Evolutionary conservation across 1,140 invertebrate species (phyloP).

Genomic region (Oryctes rhinoceros): DNA sequence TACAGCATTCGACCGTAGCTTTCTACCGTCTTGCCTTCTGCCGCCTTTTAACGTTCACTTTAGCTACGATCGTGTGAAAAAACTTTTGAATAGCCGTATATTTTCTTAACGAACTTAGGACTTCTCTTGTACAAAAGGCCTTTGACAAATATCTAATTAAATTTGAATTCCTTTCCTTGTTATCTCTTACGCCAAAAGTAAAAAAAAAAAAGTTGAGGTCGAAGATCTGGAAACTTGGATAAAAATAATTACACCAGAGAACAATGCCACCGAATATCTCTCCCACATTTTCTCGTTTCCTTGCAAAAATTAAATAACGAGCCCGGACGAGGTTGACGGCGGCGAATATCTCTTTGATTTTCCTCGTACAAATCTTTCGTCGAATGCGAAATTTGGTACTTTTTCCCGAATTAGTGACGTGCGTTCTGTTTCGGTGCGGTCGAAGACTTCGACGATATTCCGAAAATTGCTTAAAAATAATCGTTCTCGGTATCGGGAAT

Average conservation of each 20-base stretch:
- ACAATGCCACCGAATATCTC: constrained; percentile 2
- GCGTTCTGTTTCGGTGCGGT: not conserved
- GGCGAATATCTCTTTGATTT: constrained; percentile 6
- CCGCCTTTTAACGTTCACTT: too few relatives aligned
- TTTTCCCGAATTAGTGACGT: not conserved
- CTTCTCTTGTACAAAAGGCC: too few relatives aligned
- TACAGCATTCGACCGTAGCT: too few relatives aligned
- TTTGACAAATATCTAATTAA: too few relatives aligned
- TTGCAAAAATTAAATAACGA: constrained; percentile 27
- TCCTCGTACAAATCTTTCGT: constrained; percentile 20
- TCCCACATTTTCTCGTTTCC: constrained; percentile 12
- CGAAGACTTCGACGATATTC: constrained; percentile 15
- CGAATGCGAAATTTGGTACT: constrained; percentile 21
- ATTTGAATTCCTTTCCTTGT: not conserved
- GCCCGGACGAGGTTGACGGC: not conserved
- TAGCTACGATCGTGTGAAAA: too few relatives aligned
- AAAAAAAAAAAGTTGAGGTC: not conserved
- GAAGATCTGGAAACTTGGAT: not conserved
- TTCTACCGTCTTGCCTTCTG: too few relatives aligned
- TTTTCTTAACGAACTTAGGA: too few relatives aligned
- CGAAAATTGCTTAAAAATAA: constrained; percentile 15
- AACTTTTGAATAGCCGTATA: too few relatives aligned
- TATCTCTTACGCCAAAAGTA: constrained; percentile 3
- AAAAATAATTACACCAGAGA: constrained; percentile 6
- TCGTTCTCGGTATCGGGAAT: not conserved